Base-by-base conservation (phyloP, 2,888 invertebrate genomes). In the Ashinkailepas kermadecensis region DNA sequence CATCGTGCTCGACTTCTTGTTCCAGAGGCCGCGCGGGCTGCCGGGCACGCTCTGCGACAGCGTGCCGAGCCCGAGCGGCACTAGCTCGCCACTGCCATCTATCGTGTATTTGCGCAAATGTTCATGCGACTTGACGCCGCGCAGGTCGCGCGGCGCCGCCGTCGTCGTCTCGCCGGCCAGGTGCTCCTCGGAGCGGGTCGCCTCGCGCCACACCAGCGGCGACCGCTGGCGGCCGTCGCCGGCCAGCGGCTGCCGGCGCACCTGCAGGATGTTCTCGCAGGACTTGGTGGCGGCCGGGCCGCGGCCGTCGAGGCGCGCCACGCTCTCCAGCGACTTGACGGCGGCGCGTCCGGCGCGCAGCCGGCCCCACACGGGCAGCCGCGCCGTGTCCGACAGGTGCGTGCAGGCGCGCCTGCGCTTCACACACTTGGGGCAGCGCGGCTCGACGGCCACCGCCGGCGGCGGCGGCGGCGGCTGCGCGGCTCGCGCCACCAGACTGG, bases 211-310 rank as follows among this genome's bases (percentile, higher is more conserved):
- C 54, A 18, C 74, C 74, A 74, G 74, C 54, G 74, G 74, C 18
- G 74, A 74, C 39, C 13, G 12, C 39, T 13, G 74, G 18, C 74
- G 74, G 8, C 74, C 74, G 13, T 74, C 74, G 54, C 54, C 54
- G 54, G 74, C 74, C 74, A 54, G 74, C 18, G 74, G 74, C 74
- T 74, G 74, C 9, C 54, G 74, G 54, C 54, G 54, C 74, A 74
- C 74, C 74, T 74, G 74, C 54, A 54, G 74, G 23, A 74, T 54
- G 74, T 74, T 74, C 74, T 74, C 74, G 54, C 74, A 74, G 54
- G 74, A 74, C 54, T 74, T 74, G 74, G 74, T 74, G 74, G 18
- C 18, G 54, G 15, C 8, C 6, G 10, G 23, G 6, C 23, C 8
- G 39, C 74, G 74, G 8, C 12, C 7, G 54, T 54, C 74, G 6